Conservation (phyloP, 1,140 invertebrate species). For the Brachystomella parvula region DNA sequence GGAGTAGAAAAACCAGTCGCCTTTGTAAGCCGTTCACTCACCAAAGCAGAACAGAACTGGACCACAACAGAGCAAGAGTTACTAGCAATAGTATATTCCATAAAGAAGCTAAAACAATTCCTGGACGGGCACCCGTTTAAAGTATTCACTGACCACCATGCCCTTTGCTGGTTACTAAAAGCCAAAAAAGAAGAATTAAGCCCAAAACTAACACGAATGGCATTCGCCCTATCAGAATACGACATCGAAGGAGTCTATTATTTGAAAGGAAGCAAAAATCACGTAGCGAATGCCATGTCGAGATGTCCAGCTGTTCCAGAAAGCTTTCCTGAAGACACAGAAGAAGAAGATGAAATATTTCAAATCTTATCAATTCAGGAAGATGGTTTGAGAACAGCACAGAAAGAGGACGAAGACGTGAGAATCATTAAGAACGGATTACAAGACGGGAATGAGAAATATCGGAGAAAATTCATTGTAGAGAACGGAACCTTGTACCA, state of each 20-base stretch:
- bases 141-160: constrained; percentile 10
- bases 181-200: constrained; percentile 7
- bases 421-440: not conserved
- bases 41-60: constrained; percentile 2
- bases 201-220: constrained; percentile 11
- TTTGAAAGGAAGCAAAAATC: not conserved
- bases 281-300: constrained; percentile 1
- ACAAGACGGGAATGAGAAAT: not conserved
- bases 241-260: not conserved
- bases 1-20: constrained; percentile 16
- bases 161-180: constrained; percentile 2
- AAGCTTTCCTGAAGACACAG: not conserved
- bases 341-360: not conserved
- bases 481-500: not conserved
- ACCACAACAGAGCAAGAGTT: constrained; percentile 12
- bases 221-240: not conserved
- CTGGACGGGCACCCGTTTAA: not conserved
- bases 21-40: not conserved
- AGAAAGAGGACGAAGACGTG: not conserved
- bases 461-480: not conserved
- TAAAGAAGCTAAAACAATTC: constrained; percentile 9
- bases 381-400: not conserved
- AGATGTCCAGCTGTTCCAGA: not conserved
- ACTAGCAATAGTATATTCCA: not conserved
- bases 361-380: not conserved